These are phyloP conservation scores for Aphrocallistes beatrix DNA, from an alignment of 37 sponge, comb jelly and placozoan species.

Conservation along the genomic window DNA sequence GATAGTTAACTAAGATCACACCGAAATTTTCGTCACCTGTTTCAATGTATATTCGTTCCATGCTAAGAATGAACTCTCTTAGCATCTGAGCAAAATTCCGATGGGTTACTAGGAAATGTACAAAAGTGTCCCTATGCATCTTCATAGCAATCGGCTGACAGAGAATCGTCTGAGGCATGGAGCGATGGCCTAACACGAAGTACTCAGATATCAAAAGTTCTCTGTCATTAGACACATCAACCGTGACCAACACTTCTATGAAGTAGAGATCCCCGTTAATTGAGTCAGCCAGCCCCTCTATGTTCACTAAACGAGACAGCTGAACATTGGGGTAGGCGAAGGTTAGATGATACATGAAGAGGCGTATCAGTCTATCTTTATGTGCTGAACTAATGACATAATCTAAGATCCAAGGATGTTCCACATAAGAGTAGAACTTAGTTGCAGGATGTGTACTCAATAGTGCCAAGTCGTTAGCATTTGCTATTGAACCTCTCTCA, in stretches of 20 bases:
- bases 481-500: not conserved
- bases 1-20: not conserved
- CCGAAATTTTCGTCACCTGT: not conserved
- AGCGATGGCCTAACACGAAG: not conserved
- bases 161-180: not conserved
- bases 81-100: not conserved
- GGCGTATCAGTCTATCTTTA: not conserved
- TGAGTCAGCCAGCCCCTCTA: not conserved
- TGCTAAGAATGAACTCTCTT: not conserved
- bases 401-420: not conserved
- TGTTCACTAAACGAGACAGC: not conserved
- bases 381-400: not conserved
- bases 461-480: not conserved
- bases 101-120: not conserved
- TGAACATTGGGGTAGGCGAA: not conserved
- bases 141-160: not conserved
- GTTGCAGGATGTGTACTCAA: not conserved
- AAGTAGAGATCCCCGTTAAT: not conserved
- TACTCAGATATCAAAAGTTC: not conserved
- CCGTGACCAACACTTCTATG: not conserved
- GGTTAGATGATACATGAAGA: not conserved
- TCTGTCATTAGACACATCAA: not conserved
- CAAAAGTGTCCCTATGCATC: conserved; percentile 3
- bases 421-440: not conserved
- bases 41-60: not conserved